Base-by-base conservation (phyloP, 37 sponge, comb jelly and placozoan genomes). In the Axinella damicornis region DNA sequence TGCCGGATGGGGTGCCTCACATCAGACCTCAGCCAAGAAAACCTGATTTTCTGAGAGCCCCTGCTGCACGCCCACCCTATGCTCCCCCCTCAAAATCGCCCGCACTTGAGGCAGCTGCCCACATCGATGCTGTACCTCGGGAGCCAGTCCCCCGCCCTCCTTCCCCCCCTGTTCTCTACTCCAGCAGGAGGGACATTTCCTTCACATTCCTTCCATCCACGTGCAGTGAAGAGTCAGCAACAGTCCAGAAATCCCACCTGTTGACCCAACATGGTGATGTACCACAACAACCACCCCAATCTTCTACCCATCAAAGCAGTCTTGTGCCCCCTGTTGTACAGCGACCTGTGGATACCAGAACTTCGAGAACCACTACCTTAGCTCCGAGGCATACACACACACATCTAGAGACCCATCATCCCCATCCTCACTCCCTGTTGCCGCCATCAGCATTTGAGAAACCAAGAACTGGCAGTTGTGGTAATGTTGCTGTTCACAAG, bases 11-110 rank as follows among this genome's bases (percentile, higher is more conserved):
- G 28, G 52, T 19, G 5, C 32, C 52, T 37, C 37, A 40, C 13
- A n/a, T 15, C 24, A 68, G 87, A 79, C 79, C 87, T 5, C 79
- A 57, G 35, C 87, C 87, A 15, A 78, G 87, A 34, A 78, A 41
- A 61, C 73, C 79, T 17, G 15, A 37, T 34, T 60, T 58, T 30
- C 40, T 73, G 18, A 39, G 31, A 13, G 2, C 76, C 59, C 13
- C 4, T 17, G 14, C 13, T 32, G 52, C 18, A 13, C 27, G 11
- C 22, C 25, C 14, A 14, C 55, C 66, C 19, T 11, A 32, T 14
- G 21, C 24, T 71, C 72, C 41, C 36, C 46, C 46, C 4, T 46
- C 46, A 46, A 9, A 46, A 46, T n/a, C n/a, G n/a, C n/a, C n/a
- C n/a, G 9, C 46, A 46, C 46, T 46, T 46, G 46, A 46, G 9